phyloP scores from a whole-genome alignment of 2,888 invertebrate species.

The Nymphalis urticae region DNA sequence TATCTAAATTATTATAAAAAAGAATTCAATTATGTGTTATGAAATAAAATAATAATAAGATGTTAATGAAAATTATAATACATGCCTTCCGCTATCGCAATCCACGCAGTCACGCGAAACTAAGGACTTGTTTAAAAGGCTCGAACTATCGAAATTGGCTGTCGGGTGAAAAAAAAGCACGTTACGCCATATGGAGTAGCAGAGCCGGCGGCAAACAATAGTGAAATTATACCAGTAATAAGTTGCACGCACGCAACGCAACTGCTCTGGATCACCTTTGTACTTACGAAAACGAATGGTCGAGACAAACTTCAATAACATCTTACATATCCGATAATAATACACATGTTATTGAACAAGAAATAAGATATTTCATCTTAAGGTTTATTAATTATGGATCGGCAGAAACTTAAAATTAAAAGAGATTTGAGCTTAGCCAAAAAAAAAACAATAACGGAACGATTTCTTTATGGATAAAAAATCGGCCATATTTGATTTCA shows the following conservation, averaged over 20 bases:
- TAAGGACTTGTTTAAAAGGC: conserved; percentile 51
- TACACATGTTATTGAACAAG: too few relatives aligned
- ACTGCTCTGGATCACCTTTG: conserved; percentile 62
- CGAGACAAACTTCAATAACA: conserved; percentile 13
- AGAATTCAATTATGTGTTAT: conserved; percentile 14
- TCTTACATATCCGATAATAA: too few relatives aligned
- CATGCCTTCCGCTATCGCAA: conserved; percentile 45
- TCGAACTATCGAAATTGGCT: conserved; percentile 71
- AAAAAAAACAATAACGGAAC: too few relatives aligned
- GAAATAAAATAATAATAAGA: conserved; percentile 21
- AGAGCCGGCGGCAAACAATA: conserved; percentile 75
- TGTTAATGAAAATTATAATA: conserved; percentile 32
- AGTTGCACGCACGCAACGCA: conserved; percentile 77
- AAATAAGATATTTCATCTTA: too few relatives aligned
- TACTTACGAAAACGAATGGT: conserved; percentile 37
- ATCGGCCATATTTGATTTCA: background rate
- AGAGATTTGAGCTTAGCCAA: too few relatives aligned
- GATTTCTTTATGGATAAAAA: background rate
- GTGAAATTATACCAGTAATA: conserved; percentile 79
- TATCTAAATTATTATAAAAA: background rate
- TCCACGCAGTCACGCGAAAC: conserved; percentile 64
- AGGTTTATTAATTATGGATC: too few relatives aligned
- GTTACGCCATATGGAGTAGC: conserved; percentile 78
- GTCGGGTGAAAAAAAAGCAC: conserved; percentile 57
- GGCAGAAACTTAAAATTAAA: too few relatives aligned